Conservation (phyloP, 1,140 invertebrate species). For the Magallana angulata region DNA sequence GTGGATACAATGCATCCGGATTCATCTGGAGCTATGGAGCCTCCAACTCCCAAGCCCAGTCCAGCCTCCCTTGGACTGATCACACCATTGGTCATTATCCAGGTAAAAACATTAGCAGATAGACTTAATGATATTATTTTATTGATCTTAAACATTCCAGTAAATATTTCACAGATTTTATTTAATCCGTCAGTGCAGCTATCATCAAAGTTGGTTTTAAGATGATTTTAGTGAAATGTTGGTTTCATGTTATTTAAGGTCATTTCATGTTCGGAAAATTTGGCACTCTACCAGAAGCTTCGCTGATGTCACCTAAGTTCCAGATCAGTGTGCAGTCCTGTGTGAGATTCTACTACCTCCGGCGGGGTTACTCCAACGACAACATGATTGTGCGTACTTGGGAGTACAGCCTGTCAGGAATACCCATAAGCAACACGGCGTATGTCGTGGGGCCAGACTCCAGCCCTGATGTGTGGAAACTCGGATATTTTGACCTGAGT, state of each 20-base stretch:
- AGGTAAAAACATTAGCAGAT: slow-evolving; percentile 50
- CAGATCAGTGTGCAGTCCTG: slow-evolving; percentile 57
- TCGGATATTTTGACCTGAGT: slow-evolving; percentile 65
- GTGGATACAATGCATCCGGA: slow-evolving; percentile 53
- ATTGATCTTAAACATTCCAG: too few species aligned
- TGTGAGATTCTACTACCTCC: slow-evolving; percentile 68
- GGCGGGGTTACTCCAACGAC: slow-evolving; percentile 52
- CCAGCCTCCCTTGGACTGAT: slow-evolving; percentile 62
- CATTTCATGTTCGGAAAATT: slow-evolving; percentile 59
- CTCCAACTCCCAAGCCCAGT: slow-evolving; percentile 49
- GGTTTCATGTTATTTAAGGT: slow-evolving; percentile 52
- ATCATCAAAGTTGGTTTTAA: too few species aligned
- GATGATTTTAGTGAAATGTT: too few species aligned
- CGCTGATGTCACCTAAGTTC: slow-evolving; percentile 60
- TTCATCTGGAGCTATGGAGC: slow-evolving; percentile 44
- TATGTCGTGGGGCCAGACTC: slow-evolving; percentile 26
- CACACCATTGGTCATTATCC: slow-evolving; percentile 67
- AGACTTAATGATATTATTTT: too few species aligned
- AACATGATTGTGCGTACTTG: slow-evolving; percentile 54
- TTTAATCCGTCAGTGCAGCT: too few species aligned
- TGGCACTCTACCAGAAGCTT: slow-evolving; percentile 4
- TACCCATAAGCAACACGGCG: not conserved
- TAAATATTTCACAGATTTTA: too few species aligned
- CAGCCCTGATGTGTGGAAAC: slow-evolving; percentile 62
- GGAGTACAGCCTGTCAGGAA: slow-evolving; percentile 27